Percentiles rank a stretch among this genome's conserved stretches.
Conservation (phyloP, 1,140 invertebrate genomes). For the Drosophila bifasciata region DNA sequence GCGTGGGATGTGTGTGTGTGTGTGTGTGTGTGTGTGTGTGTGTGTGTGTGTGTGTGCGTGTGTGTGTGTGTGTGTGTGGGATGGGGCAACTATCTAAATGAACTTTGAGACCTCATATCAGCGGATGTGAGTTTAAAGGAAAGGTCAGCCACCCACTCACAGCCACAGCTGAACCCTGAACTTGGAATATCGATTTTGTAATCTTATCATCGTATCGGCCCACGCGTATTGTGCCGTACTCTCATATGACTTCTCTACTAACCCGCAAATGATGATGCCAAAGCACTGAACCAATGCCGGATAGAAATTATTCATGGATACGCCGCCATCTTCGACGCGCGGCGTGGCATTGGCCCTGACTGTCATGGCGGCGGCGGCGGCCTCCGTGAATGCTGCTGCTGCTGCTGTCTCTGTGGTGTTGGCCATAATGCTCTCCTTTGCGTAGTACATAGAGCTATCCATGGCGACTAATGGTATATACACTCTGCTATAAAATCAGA, state of each 20-base stretch:
- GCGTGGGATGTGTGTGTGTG: conserved; percentile 17
- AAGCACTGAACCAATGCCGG: conserved; percentile 96
- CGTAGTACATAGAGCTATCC: conserved; percentile 78
- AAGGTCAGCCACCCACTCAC: too few relatives aligned
- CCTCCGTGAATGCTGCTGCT: conserved; percentile 9
- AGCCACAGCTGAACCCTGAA: background rate
- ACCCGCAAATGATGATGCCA: conserved; percentile 95
- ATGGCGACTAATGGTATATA: conserved; percentile 28
- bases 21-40: conserved; percentile 1
- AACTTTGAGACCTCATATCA: background rate
- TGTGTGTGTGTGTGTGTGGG: conserved; percentile 10
- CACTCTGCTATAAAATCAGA: background rate
- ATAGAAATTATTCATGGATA: conserved; percentile 92
- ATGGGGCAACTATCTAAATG: background rate
- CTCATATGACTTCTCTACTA: conserved; percentile 73
- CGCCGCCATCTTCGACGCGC: conserved; percentile 72
- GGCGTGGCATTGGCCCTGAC: conserved; percentile 42
- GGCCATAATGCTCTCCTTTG: conserved; percentile 40
- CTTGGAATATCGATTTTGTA: background rate
- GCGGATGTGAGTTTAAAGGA: background rate
- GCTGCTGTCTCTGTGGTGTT: conserved; percentile 18
- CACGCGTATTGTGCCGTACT: too few relatives aligned
- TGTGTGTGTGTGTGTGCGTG: conserved; percentile 9
- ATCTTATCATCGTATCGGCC: conserved; percentile 2
- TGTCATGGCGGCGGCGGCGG: conserved; percentile 12